Base-by-base conservation (phyloP, 2,888 invertebrate genomes). In the Morpho achilles region DNA sequence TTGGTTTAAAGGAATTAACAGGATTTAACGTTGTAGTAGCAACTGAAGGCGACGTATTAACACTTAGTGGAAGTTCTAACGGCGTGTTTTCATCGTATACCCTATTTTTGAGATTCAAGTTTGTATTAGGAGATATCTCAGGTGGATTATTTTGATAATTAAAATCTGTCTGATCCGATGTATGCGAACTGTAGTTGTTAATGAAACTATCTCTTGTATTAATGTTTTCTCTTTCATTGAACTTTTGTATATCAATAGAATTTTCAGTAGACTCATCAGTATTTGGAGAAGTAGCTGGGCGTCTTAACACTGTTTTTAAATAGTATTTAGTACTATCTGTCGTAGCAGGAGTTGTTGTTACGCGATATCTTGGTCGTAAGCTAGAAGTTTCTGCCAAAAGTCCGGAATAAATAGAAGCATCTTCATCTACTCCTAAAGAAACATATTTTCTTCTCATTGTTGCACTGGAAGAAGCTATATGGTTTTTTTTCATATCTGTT, bases 71-170 rank as follows among this genome's bases (percentile, higher is more conserved):
- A 42, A 43, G 42, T 53, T 71, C 69, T 57, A 75, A 74, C 44
- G 72, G 67, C 8, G 66, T 60, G 40, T 65, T 58, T 54, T 73
- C 71, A 41, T 77, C 71, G 42, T 73, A 67, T 47, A 63, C 68
- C 50, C 64, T 58, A 50, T 72, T 69, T 60, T 60, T 62, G 50
- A 65, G 73, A 58, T 64, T 69, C 59, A 62, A 64, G 45, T 59
- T 65, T 63, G 63, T 90, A 62, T 89, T 92, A 0, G 92, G 91
- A 0, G 92, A 92, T 7, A 92, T 83, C 48, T 82, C 76, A 16
- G 91, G 85, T 64, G 86, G 80, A 42, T 53, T 59, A 45, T 85
- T 83, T 32, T 59, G 55, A 42, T 56, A 48, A 55, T 58, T 49
- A 32, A 51, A 58, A 43, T 59, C 48, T 10, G 50, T 10, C 16